Evolutionary conservation across 2,888 invertebrate genomes (phyloP).

Genomic region (Dryobota labecula): DNA sequence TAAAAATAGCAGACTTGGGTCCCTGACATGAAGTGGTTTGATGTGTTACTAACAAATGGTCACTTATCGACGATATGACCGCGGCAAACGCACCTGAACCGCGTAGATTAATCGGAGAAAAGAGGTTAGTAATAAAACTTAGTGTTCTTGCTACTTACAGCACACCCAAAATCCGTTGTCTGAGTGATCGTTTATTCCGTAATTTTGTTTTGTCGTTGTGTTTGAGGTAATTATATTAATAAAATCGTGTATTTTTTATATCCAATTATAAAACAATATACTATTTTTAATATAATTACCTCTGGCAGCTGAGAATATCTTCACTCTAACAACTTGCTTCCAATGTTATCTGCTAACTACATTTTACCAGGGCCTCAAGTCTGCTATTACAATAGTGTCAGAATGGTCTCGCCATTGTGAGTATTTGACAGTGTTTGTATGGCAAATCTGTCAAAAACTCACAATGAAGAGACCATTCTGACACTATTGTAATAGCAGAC

Average conservation of each 20-base stretch:
- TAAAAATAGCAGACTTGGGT: too few relatives aligned
- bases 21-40: neutral
- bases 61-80: neutral
- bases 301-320: constrained; percentile 46
- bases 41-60: too few relatives aligned
- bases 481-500: too few relatives aligned
- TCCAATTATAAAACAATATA: constrained; percentile 67
- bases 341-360: constrained; percentile 30
- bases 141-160: constrained; percentile 36
- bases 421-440: too few relatives aligned
- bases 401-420: too few relatives aligned
- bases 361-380: too few relatives aligned
- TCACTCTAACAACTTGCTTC: constrained; percentile 32
- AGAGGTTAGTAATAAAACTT: neutral
- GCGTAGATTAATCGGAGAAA: neutral
- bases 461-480: too few relatives aligned
- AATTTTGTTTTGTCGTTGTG: constrained; percentile 70
- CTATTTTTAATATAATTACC: constrained; percentile 68
- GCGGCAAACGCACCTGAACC: too few relatives aligned
- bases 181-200: constrained; percentile 62
- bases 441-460: too few relatives aligned
- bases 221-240: too few relatives aligned
- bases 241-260: too few relatives aligned
- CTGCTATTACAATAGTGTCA: too few relatives aligned
- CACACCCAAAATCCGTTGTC: constrained; percentile 60